These are phyloP conservation scores for Danio kyathit DNA, from an alignment of 2,797 vertebrate genomes.

Conservation along the genomic window DNA sequence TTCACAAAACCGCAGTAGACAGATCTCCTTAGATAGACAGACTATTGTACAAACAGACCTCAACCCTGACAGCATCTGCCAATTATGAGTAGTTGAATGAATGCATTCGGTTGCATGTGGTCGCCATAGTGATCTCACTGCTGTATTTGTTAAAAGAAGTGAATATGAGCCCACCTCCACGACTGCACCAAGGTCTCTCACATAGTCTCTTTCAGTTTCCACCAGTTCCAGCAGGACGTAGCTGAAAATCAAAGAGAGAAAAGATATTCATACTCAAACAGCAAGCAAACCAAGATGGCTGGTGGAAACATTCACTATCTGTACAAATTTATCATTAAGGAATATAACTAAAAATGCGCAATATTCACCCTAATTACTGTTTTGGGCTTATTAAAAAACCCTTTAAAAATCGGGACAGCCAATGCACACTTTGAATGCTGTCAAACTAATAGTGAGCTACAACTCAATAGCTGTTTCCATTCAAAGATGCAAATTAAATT, in stretches of 20 bases:
- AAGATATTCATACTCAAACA: neutral
- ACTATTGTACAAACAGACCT: neutral
- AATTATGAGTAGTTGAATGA: neutral
- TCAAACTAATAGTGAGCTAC: too few relatives aligned
- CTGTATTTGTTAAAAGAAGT: neutral
- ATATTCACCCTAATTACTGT: neutral
- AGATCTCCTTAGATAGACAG: neutral
- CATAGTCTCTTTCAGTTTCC: conserved; percentile 96
- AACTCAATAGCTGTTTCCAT: too few relatives aligned
- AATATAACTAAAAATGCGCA: neutral
- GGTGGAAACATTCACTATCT: neutral
- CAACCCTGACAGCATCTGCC: neutral
- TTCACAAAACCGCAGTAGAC: neutral
- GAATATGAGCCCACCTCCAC: conserved; percentile 86
- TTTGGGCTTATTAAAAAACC: neutral
- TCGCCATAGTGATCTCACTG: conserved; percentile 35
- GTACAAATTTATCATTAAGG: neutral
- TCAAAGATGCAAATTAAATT: too few relatives aligned
- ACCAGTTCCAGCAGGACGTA: conserved; percentile 96
- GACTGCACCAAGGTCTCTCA: conserved; percentile 93
- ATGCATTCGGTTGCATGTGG: neutral
- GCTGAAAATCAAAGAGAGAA: conserved; percentile 70
- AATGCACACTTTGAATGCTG: neutral
- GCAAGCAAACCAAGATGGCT: neutral
- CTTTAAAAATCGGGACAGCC: neutral